Percentiles rank a stretch among this genome's conserved stretches.
Conservation (phyloP, 2,888 invertebrate genomes). For the Drosophila maculinotata region DNA sequence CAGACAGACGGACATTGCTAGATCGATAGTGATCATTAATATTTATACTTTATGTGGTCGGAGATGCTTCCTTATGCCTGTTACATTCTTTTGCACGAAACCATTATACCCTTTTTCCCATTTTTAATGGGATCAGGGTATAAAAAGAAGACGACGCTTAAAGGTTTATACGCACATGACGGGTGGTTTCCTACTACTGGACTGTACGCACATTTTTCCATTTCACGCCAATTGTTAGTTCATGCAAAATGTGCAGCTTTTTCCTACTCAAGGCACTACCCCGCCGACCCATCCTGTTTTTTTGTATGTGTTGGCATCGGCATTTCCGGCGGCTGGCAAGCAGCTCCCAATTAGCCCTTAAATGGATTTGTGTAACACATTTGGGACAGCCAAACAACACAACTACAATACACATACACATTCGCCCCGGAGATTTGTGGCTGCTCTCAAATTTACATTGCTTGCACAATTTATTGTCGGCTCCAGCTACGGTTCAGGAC, state of each 20-base stretch:
- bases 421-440: slow-evolving; percentile 66
- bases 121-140: too few relatives aligned
- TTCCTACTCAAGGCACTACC: slow-evolving; percentile 14
- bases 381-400: slow-evolving; percentile 38
- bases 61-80: too few relatives aligned
- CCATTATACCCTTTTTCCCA: too few relatives aligned
- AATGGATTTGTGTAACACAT: slow-evolving; percentile 78
- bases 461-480: slow-evolving; percentile 41
- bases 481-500: background rate
- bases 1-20: too few relatives aligned
- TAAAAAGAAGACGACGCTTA: slow-evolving; percentile 41
- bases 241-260: slow-evolving; percentile 50
- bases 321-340: slow-evolving; percentile 53
- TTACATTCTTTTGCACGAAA: too few relatives aligned
- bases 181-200: slow-evolving; percentile 27
- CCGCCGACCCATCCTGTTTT: slow-evolving; percentile 9
- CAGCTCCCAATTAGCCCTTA: slow-evolving; percentile 75
- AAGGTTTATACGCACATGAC: slow-evolving; percentile 53
- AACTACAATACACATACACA: slow-evolving; percentile 40
- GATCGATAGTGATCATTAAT: too few relatives aligned
- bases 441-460: slow-evolving; percentile 53
- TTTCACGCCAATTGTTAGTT: slow-evolving; percentile 38
- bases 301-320: slow-evolving; percentile 38
- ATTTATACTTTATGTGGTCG: too few relatives aligned
- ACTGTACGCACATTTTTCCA: slow-evolving; percentile 26